phyloP scores from a whole-genome alignment of 2,888 invertebrate species.

The Phalera bucephala region DNA sequence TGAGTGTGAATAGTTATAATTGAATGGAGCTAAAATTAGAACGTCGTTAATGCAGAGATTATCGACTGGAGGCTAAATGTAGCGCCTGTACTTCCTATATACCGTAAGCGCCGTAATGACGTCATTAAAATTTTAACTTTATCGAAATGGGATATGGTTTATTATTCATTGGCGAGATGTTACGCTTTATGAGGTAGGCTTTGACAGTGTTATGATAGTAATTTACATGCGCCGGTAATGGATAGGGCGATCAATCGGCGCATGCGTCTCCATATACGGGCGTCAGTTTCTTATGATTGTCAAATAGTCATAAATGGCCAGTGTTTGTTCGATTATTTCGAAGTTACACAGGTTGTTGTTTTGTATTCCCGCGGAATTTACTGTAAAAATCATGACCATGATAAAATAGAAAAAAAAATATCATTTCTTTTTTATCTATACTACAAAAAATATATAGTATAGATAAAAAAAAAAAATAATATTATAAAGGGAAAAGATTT shows the following conservation, averaged over 20 bases:
- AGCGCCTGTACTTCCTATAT: constrained; percentile 2
- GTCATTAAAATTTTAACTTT: constrained; percentile 3
- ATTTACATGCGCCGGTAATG: constrained; percentile 51
- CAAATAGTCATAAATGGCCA: constrained; percentile 46
- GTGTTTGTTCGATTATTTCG: constrained; percentile 39
- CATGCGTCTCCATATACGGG: constrained; percentile 43
- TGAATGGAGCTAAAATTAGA: constrained; percentile 52
- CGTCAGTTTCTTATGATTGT: constrained; percentile 37
- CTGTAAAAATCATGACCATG: no score
- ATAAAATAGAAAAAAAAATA: no score
- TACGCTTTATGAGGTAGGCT: constrained; percentile 22
- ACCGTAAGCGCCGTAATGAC: constrained; percentile 1
- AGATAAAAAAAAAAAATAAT: no score
- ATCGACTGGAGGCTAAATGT: constrained; percentile 37
- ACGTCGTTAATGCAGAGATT: constrained; percentile 46
- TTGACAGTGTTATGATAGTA: constrained; percentile 53
- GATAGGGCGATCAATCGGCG: constrained; percentile 32
- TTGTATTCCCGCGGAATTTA: no score
- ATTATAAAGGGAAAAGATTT: no score
- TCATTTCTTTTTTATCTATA: no score
- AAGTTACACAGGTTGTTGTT: no score
- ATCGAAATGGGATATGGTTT: constrained; percentile 9
- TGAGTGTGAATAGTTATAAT: constrained; percentile 52
- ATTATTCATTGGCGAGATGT: constrained; percentile 7
- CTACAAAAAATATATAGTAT: no score